These are phyloP conservation scores for Apostichopus californicus DNA, from an alignment of 35 echinoderm and acorn worm genomes.

Conservation along the genomic window DNA sequence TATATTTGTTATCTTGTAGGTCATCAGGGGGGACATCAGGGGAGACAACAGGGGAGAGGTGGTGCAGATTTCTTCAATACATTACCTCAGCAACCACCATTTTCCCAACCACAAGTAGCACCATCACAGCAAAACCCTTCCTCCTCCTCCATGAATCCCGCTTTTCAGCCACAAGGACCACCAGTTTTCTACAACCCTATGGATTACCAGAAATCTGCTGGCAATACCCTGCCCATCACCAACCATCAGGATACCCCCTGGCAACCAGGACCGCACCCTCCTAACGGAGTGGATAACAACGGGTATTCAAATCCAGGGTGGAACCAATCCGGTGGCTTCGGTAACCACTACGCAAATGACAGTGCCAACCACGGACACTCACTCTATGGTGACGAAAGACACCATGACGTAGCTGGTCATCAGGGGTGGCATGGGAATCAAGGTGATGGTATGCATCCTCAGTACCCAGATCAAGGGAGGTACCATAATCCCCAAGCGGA, in stretches of 20 bases:
- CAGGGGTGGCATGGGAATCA: conserved; percentile 8
- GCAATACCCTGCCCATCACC: neutral
- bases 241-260: conserved; percentile 4
- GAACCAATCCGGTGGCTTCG: conserved; percentile 8
- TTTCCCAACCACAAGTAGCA: conserved; percentile 30
- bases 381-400: conserved; percentile 27
- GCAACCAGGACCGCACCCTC: conserved; percentile 25
- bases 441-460: conserved; percentile 11
- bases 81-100: conserved; percentile 11
- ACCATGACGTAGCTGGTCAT: neutral
- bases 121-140: neutral
- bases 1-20: conserved; percentile 2
- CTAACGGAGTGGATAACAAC: conserved; percentile 44
- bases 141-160: conserved; percentile 47
- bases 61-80: conserved; percentile 49
- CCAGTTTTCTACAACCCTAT: conserved; percentile 63
- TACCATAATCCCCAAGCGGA: conserved; percentile 32
- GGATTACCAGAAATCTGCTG: conserved; percentile 54
- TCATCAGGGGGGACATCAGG: neutral
- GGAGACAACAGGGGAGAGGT: neutral
- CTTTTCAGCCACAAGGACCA: conserved; percentile 54
- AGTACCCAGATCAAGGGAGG: neutral
- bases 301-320: conserved; percentile 28
- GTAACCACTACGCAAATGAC: conserved; percentile 22
- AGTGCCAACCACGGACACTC: conserved; percentile 15